phyloP scores from a whole-genome alignment of 1,140 invertebrate genomes.

The Lordiphosa mommai region DNA sequence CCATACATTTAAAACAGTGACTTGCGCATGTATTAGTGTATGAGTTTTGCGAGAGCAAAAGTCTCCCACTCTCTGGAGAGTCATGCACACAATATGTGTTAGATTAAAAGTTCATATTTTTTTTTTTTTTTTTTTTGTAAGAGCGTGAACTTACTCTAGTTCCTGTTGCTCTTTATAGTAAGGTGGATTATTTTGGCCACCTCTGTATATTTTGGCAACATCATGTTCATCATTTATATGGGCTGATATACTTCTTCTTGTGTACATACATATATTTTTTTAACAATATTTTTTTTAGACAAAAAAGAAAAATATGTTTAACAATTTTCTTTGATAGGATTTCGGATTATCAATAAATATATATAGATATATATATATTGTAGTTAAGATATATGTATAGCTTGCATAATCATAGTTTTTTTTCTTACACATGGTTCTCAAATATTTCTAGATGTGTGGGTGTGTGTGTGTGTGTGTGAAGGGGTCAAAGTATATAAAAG shows the following conservation, averaged over 20 bases:
- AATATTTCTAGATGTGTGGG: not conserved
- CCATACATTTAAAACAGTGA: no score
- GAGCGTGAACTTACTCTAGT: no score
- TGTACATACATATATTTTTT: slow-evolving; percentile 1
- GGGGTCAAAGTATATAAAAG: not conserved
- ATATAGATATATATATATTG: slow-evolving; percentile 7
- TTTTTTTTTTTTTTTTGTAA: no score
- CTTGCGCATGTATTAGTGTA: no score
- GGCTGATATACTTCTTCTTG: not conserved
- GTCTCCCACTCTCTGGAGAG: no score
- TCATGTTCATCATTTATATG: no score
- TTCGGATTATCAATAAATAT: not conserved
- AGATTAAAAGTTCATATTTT: no score
- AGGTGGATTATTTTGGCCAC: no score
- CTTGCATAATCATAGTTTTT: not conserved
- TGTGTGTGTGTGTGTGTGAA: not conserved
- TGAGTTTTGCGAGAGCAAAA: no score
- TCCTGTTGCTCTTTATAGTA: no score
- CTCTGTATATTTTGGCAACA: no score
- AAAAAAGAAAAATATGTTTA: slow-evolving; percentile 1
- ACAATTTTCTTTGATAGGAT: slow-evolving; percentile 1
- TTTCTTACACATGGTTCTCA: slow-evolving; percentile 2
- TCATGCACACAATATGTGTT: no score
- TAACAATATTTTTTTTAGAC: not conserved
- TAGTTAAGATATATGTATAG: slow-evolving; percentile 1